Percentiles rank a stretch among this genome's conserved stretches.
Evolutionary conservation across 2,888 invertebrate genomes (phyloP).

Genomic region (Dicycla oo): DNA sequence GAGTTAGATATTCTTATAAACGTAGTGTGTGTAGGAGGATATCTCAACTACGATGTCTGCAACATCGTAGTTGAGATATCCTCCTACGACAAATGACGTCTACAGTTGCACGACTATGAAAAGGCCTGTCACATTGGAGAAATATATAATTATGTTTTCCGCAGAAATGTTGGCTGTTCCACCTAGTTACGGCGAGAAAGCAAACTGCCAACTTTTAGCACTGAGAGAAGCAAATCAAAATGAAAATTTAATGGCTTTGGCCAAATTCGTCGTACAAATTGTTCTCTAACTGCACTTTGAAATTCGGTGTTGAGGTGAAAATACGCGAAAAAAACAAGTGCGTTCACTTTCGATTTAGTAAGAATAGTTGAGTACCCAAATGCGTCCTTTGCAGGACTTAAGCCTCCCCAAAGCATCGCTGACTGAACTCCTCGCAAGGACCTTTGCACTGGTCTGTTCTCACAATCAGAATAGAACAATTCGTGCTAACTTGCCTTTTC

Average conservation of each 20-base stretch:
- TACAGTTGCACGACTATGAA: not conserved
- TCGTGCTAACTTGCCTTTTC: constrained; percentile 15
- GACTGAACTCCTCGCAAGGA: not conserved
- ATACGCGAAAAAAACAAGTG: not conserved
- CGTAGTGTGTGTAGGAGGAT: not conserved
- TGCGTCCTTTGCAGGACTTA: too few species aligned
- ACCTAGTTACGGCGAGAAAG: constrained; percentile 9
- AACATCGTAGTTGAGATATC: not conserved
- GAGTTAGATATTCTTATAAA: not conserved
- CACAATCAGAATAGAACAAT: not conserved
- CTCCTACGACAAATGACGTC: not conserved
- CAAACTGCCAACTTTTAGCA: constrained; percentile 34
- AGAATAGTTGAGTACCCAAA: too few species aligned
- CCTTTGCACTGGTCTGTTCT: not conserved
- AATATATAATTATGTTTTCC: not conserved
- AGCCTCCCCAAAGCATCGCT: too few species aligned
- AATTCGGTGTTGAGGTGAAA: not conserved
- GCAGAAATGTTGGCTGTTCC: constrained; percentile 8
- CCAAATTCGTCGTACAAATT: constrained; percentile 10
- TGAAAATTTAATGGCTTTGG: constrained; percentile 10
- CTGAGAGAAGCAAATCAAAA: constrained; percentile 17
- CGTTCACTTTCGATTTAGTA: not conserved
- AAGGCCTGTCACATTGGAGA: not conserved
- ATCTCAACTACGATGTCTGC: too few species aligned
- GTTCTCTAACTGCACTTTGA: not conserved